These are phyloP conservation scores for Embiotoca jacksoni DNA, from an alignment of 2,113 vertebrate genomes.

Conservation along the genomic window DNA sequence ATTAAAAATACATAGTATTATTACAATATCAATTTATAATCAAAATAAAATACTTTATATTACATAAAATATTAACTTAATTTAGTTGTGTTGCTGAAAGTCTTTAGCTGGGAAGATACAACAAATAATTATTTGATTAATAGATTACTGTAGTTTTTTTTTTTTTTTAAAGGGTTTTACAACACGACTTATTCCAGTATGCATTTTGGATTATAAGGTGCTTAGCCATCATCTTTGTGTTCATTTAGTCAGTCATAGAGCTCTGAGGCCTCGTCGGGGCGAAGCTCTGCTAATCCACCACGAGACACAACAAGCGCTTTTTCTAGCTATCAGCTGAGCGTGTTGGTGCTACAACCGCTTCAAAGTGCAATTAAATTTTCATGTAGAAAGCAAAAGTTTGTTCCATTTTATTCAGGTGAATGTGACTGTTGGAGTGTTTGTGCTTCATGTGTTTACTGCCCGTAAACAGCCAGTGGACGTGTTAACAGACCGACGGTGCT, in stretches of 20 bases:
- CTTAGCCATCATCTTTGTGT: neutral
- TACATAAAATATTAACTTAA: too few relatives aligned
- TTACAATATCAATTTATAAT: too few relatives aligned
- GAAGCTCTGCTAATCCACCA: neutral
- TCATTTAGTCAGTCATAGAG: neutral
- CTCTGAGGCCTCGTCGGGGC: slow-evolving; percentile 2
- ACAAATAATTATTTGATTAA: too few relatives aligned
- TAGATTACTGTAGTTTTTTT: too few relatives aligned
- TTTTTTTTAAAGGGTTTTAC: too few relatives aligned
- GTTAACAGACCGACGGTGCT: slow-evolving; percentile 35
- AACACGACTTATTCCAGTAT: too few relatives aligned
- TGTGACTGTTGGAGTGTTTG: slow-evolving; percentile 10
- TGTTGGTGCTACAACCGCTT: neutral
- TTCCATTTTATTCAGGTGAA: slow-evolving; percentile 22
- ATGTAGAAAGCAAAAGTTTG: slow-evolving; percentile 24
- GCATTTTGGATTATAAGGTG: too few relatives aligned
- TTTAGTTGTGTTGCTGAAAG: too few relatives aligned
- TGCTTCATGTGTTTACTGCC: slow-evolving; percentile 33
- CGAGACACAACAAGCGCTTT: slow-evolving; percentile 9
- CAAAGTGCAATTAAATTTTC: slow-evolving; percentile 32
- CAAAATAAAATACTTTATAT: too few relatives aligned
- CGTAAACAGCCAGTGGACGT: slow-evolving; percentile 36
- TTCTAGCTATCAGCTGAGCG: neutral
- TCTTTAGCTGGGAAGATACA: too few relatives aligned
- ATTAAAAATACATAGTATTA: too few relatives aligned